Base-by-base conservation (phyloP, 2,797 vertebrate genomes). In the Podargus strigoides region DNA sequence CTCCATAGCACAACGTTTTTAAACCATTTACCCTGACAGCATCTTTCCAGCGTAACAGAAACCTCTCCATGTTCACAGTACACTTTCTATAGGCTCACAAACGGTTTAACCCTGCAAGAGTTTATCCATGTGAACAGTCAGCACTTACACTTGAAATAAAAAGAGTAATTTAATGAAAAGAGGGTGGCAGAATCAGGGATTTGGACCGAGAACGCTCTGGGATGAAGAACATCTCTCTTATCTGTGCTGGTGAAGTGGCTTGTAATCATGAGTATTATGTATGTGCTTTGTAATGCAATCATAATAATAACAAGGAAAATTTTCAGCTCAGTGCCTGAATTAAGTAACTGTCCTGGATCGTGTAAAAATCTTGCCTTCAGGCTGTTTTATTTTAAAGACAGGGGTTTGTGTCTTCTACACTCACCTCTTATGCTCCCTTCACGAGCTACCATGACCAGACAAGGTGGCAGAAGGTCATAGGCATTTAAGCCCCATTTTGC, bases 91-190 rank as follows among this genome's bases (percentile, higher is more conserved):
- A 88, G 64, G 72, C 14, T 87, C 80, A 76, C 67, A 91, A 91
- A 96, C 67, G 63, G 59, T 91, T 94, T 90, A 86, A 91, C 91
- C 94, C 85, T 47, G 41, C 30, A 53, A 92, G 70, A 77, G 78
- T 91, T 88, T 76, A 94, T 69, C 89, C 72, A 32, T 27, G 49
- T 44, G 80, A 95, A 69, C 74, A 88, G 69, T 74, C 89, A 79
- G 80, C 59, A 46, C 76, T 84, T 50, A n/a, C 14, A 83, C 62
- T 69, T 46, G 74, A 82, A 94, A 94, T 67, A 82, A 91, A 95
- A 94, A 63, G 60, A 85, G 64, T n/a, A 79, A 87, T 94, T 91
- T 93, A 70, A 87, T 74, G 85, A 76, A 92, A 91, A 90, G 16
- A 44, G 15, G 66, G 60, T 63, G 70, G 73, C 3, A 82, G 89